phyloP scores from a whole-genome alignment of 2,113 vertebrate genomes.

The Notarius lentiginosus region DNA sequence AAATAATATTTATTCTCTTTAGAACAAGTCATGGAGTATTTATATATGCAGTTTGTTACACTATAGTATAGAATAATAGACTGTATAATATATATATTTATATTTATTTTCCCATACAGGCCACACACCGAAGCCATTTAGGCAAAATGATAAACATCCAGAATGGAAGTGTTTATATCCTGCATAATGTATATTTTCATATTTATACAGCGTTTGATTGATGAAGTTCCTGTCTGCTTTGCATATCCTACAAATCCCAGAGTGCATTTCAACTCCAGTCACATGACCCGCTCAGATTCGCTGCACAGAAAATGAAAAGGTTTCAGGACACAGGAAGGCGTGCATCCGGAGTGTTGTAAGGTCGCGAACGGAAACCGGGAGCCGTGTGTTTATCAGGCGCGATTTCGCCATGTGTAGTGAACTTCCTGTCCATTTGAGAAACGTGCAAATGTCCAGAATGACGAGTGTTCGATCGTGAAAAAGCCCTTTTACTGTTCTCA shows the following conservation, averaged over 20 bases:
- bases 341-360: neutral
- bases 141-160: conserved; percentile 3
- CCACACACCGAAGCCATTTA: neutral
- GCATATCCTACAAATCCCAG: conserved; percentile 47
- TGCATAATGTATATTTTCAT: conserved; percentile 61
- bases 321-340: neutral
- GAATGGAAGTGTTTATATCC: conserved; percentile 57
- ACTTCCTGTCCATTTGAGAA: neutral
- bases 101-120: conserved; percentile 52
- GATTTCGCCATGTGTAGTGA: neutral
- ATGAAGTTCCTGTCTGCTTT: conserved; percentile 52
- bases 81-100: conserved; percentile 12
- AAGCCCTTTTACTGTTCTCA: conserved; percentile 77
- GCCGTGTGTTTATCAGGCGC: neutral
- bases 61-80: conserved; percentile 4
- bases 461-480: conserved; percentile 67
- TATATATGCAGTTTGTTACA: conserved; percentile 62
- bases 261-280: conserved; percentile 17
- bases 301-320: neutral
- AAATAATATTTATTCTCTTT: conserved; percentile 75
- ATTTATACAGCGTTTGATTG: conserved; percentile 67
- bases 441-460: conserved; percentile 61
- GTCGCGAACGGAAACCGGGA: neutral
- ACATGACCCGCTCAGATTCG: conserved; percentile 18
- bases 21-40: conserved; percentile 69